phyloP scores from a whole-genome alignment of 2,113 vertebrate genomes.

The Lepus europaeus region DNA sequence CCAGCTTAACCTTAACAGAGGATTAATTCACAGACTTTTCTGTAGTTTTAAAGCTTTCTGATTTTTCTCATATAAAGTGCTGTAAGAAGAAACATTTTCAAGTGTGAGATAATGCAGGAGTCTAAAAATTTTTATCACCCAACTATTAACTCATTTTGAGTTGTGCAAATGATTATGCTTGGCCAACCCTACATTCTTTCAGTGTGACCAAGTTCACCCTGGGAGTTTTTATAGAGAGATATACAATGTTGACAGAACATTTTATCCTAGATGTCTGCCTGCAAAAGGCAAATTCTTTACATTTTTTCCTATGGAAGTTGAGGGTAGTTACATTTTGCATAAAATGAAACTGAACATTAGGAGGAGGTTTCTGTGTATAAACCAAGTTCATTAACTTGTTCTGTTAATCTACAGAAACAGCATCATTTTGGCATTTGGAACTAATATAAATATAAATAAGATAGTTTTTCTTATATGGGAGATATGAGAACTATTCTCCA shows the following conservation, averaged over 20 bases:
- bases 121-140: not conserved
- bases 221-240: conserved; percentile 55
- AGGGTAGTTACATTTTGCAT: conserved; percentile 1
- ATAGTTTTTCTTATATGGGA: not conserved
- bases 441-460: not conserved
- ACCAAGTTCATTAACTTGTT: not conserved
- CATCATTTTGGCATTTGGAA: conserved; percentile 35
- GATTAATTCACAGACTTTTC: not conserved
- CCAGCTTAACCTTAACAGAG: not conserved
- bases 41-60: not conserved
- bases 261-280: conserved; percentile 23
- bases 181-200: conserved; percentile 41
- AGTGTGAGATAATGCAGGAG: conserved; percentile 23
- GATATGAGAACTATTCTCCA: not conserved
- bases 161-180: conserved; percentile 51
- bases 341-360: conserved; percentile 45
- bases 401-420: not conserved
- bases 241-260: conserved; percentile 32
- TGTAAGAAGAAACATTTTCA: not conserved
- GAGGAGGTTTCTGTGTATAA: conserved; percentile 19
- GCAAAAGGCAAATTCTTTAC: conserved; percentile 44
- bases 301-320: conserved; percentile 18
- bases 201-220: conserved; percentile 33
- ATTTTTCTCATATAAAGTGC: conserved; percentile 11
- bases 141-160: conserved; percentile 55